Conservation (phyloP, 2,797 vertebrate genomes). For the Sylvilagus floridanus region DNA sequence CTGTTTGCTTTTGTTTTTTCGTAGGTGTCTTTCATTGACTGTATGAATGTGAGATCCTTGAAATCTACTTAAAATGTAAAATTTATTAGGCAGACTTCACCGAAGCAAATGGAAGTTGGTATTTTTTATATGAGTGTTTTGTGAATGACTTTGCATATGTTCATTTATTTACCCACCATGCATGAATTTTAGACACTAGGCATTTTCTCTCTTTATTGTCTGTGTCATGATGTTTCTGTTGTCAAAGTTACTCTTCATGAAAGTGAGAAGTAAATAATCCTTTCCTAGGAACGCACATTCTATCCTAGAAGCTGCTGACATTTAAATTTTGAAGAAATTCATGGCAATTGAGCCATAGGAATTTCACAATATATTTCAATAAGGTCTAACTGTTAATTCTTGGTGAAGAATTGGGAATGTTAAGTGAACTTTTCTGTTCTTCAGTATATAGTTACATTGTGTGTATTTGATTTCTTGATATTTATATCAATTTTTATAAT, state of each 20-base stretch:
- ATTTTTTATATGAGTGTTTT: not conserved
- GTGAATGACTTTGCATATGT: not conserved
- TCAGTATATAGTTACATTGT: not conserved
- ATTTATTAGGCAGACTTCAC: not conserved
- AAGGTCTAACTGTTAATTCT: not conserved
- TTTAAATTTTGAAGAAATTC: conserved; percentile 39
- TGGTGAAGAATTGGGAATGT: not conserved
- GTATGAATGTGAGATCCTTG: not conserved
- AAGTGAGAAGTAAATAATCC: not conserved
- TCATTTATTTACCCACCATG: not conserved
- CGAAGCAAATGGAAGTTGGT: not conserved
- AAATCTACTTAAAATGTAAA: not conserved
- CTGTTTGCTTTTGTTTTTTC: not conserved
- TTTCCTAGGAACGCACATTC: not conserved
- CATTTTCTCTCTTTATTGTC: not conserved
- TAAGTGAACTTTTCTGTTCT: not conserved
- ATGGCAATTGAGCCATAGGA: not conserved
- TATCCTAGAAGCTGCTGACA: not conserved
- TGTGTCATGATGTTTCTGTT: not conserved
- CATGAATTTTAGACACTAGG: not conserved
- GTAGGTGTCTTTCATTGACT: not conserved
- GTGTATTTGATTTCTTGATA: not conserved
- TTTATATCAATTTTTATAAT: not conserved
- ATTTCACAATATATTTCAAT: not conserved
- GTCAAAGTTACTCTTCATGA: not conserved